Base-by-base conservation (phyloP, 2,113 vertebrate species). In the Panthera tigris region DNA sequence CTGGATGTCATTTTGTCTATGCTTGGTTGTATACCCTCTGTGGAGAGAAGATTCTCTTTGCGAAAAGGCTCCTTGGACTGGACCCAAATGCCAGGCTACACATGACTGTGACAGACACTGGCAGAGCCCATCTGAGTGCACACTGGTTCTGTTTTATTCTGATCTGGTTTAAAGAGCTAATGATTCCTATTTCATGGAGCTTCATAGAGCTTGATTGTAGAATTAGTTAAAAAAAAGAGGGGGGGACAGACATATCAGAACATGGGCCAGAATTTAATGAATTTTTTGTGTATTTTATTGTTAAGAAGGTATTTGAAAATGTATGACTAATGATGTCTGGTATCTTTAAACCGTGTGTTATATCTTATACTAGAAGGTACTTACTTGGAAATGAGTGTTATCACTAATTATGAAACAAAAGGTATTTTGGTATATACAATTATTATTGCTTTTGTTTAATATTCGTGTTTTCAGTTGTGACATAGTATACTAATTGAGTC, bases 351-450 rank as follows among this genome's bases (percentile, higher is more conserved):
- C 18, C 41, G 65, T 11, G 18, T n/a, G 45, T 19, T 61, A 1
- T 80, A 27, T 69, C 48, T 87, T 71, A 73, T 25, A 6, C 33
- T 61, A 31, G 65, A 95, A 96, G 61, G 52, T 76, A 71, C 57
- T 39, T 48, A 76, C 19, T 63, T 81, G 18, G 39, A 90, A 71
- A 69, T 29, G 45, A 87, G 83, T 61, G 27, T 50, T 55, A 55
- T 4, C 31, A 11, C 52, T 89, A 29, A 89, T 74, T 86, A 83
- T 91, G 39, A 96, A 96, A 92, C 36, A 19, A 50, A 96, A 96
- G 29, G 5, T 94, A 31, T 96, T 85, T 84, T 6, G 66, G 7
- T 89, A 65, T 68, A 41, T 81, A 27, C 13, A 79, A 36, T 91
- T 65, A 45, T 55, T 66, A 63, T 63, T 79, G 63, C 19, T 27